These are phyloP conservation scores for Rallus crepitans DNA, from an alignment of 2,797 vertebrate species.

Conservation along the genomic window DNA sequence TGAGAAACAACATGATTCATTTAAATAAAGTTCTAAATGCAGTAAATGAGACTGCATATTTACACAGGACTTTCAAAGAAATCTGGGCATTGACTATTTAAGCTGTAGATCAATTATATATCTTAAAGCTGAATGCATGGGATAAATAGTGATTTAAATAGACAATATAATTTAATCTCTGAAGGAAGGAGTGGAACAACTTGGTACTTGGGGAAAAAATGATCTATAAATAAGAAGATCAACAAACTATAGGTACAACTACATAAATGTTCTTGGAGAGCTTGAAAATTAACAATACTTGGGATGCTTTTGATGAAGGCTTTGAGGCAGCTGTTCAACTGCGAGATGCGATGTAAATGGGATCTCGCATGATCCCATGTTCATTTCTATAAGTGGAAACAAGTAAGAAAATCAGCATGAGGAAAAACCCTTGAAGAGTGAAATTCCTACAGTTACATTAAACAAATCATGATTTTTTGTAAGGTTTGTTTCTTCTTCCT, in stretches of 20 bases:
- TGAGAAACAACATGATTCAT: conserved; percentile 17
- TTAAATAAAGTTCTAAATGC: conserved; percentile 46
- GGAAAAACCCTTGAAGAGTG: too few species aligned
- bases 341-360: neutral
- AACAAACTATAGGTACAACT: neutral
- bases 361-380: neutral
- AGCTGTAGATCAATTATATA: conserved; percentile 21
- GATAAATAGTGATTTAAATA: conserved; percentile 17
- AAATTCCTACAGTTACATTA: too few species aligned
- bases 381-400: too few species aligned
- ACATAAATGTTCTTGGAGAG: neutral
- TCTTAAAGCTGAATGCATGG: neutral
- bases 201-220: neutral
- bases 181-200: neutral
- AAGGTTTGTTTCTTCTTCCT: neutral
- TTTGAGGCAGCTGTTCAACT: neutral
- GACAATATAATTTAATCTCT: neutral
- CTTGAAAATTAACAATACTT: neutral
- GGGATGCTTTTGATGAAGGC: neutral
- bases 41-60: conserved; percentile 35
- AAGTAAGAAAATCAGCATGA: too few species aligned
- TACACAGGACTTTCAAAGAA: conserved; percentile 25
- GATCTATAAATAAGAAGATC: neutral
- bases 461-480: neutral
- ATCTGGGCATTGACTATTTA: conserved; percentile 31